Conservation (phyloP, 2,888 invertebrate species). For the Gymnosoma rotundatum region DNA sequence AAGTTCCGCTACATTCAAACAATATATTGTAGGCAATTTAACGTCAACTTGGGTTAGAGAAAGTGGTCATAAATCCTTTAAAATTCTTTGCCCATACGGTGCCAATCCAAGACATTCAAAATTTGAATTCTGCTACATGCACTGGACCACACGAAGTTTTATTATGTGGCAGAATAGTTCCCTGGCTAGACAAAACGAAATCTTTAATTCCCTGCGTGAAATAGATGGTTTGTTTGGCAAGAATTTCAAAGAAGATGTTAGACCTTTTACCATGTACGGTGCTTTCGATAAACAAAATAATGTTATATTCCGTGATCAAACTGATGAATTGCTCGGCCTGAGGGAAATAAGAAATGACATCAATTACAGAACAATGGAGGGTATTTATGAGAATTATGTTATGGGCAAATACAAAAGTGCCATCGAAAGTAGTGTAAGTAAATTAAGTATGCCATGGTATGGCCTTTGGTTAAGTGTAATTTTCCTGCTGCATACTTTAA, state of each 20-base stretch:
- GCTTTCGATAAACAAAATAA: conserved; percentile 85
- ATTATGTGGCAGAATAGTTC: conserved; percentile 85
- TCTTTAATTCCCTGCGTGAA: conserved; percentile 87
- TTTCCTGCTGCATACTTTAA: conserved; percentile 11
- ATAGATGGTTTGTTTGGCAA: conserved; percentile 89
- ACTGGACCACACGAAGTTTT: conserved; percentile 88
- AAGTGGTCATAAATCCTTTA: conserved; percentile 82
- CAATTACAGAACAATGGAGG: conserved; percentile 79
- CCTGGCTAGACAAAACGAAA: conserved; percentile 85
- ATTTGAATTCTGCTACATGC: conserved; percentile 84
- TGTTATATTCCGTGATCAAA: conserved; percentile 85
- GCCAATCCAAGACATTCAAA: conserved; percentile 75
- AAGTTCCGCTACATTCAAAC: conserved; percentile 85
- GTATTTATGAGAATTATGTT: conserved; percentile 77
- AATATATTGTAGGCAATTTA: conserved; percentile 84
- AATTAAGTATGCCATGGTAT: neutral
- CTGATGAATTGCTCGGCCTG: conserved; percentile 77
- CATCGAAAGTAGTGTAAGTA: conserved; percentile 34
- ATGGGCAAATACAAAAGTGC: conserved; percentile 73
- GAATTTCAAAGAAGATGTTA: conserved; percentile 83
- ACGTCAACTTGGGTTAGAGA: conserved; percentile 82
- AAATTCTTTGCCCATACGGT: conserved; percentile 84
- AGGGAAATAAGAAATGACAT: conserved; percentile 77
- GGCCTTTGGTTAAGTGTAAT: neutral
- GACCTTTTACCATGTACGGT: conserved; percentile 88